Base-by-base conservation (phyloP, 2,113 vertebrate species). In the Nipponia nippon region DNA sequence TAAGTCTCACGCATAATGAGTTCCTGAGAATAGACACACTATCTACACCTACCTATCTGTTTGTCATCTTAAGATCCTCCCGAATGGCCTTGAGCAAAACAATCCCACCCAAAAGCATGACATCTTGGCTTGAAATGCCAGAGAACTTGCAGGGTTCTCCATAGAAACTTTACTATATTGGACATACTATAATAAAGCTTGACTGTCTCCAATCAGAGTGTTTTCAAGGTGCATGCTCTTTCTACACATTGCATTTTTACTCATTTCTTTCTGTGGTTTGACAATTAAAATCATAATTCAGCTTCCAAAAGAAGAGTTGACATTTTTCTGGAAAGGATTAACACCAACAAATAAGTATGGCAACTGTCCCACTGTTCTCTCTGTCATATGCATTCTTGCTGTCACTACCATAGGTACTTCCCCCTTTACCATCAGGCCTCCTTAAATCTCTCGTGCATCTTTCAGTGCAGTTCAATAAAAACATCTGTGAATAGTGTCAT, bases 401-500 rank as follows among this genome's bases (percentile, higher is more conserved):
- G 11, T 38, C 4, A 3, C 58, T 76, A 32, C n/a, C 0, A 1
- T 22, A 46, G 0, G 0, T 7, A 20, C 21, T 6, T 49, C 11
- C 16, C 3, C 6, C 22, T 76, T 79, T 42, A 55, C 34, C 30
- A 49, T 6, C 7, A 92, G 53, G 7, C 15, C 11, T 92, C 19
- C 12, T 9, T 21, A 46, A 79, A 52, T 6, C 16, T 61, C 56
- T 80, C 0, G 0, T 22, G 26, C 9, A 7, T 36, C 36, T 90
- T 83, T 53, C 58, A 77, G 8, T 2, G 16, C 18, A 83, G 40
- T 61, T 88, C 58, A 85, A 29, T 56, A 61, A 52, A 92, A 52
- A 9, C 1, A 63, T 59, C 26, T 79, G 65, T 36, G 30, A 93
- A 52, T 23, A 56, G 34, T 32, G 13, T 50, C 7, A 22, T 9